Percentiles rank a stretch among this genome's conserved stretches.
These are phyloP conservation scores for Lymantria dispar DNA, from an alignment of 2,888 invertebrate genomes.

Conservation along the genomic window DNA sequence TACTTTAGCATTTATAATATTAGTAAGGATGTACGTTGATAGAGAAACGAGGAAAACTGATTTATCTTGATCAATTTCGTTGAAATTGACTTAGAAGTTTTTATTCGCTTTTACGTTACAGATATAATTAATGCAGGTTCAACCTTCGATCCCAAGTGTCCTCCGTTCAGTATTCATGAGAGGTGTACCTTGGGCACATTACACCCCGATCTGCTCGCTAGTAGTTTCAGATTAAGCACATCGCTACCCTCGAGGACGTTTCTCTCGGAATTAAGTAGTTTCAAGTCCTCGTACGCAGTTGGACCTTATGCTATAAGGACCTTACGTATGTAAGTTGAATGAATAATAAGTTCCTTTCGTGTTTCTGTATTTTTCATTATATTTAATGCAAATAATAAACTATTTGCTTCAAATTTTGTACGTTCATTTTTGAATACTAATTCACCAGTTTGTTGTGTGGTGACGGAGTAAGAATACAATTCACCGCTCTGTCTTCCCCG, in stretches of 20 bases:
- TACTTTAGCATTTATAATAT: no score
- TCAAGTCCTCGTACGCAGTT: slow-evolving; percentile 52
- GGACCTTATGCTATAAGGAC: slow-evolving; percentile 16
- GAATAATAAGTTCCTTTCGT: background rate
- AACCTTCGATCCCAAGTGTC: slow-evolving; percentile 30
- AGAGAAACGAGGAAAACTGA: no score
- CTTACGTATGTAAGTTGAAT: background rate
- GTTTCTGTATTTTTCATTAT: no score
- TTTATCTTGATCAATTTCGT: no score
- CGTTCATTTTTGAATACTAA: no score
- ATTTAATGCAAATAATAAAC: no score
- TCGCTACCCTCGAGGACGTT: slow-evolving; percentile 45
- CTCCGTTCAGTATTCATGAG: slow-evolving; percentile 72
- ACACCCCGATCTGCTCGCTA: slow-evolving; percentile 63
- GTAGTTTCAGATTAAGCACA: slow-evolving; percentile 68
- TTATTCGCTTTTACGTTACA: slow-evolving; percentile 23
- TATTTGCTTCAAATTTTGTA: no score
- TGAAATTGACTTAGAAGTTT: background rate
- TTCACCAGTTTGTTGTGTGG: no score
- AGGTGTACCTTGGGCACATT: slow-evolving; percentile 58
- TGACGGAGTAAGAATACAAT: no score
- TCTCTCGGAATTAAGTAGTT: slow-evolving; percentile 56
- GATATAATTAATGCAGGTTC: slow-evolving; percentile 40
- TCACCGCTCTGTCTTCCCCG: no score
- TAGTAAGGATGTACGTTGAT: no score